Evolutionary conservation across 37 sponge, comb jelly and placozoan genomes (phyloP).

Genomic region (Oopsacas minuta): DNA sequence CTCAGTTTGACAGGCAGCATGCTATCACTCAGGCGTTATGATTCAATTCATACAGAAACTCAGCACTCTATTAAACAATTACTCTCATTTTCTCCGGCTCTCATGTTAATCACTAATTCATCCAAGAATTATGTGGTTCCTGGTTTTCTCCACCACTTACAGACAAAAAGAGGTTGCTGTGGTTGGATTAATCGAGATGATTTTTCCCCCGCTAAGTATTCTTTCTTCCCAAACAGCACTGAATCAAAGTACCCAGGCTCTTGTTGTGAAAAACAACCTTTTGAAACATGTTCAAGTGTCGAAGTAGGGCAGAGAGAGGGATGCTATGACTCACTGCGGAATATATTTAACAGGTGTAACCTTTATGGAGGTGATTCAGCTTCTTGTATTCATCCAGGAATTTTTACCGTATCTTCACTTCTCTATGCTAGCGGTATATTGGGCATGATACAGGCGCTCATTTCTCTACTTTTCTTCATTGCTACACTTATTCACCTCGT

Average conservation of each 20-base stretch:
- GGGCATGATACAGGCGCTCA: background rate
- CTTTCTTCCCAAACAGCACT: background rate
- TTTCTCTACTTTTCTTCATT: background rate
- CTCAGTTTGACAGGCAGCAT: background rate
- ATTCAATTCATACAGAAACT: background rate
- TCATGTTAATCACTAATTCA: background rate
- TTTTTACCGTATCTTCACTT: background rate
- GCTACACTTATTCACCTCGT: background rate
- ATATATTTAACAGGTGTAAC: background rate
- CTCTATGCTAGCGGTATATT: background rate
- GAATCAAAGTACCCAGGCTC: background rate
- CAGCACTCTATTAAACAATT: background rate
- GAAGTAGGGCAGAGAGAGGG: background rate
- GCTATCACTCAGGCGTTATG: background rate
- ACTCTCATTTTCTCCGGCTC: background rate
- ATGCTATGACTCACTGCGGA: background rate
- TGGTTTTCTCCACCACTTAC: background rate
- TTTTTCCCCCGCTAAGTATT: background rate
- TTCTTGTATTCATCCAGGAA: background rate
- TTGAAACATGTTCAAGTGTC: background rate
- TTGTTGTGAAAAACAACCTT: background rate
- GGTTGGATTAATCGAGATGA: background rate
- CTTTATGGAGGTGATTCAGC: background rate
- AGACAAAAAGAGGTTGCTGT: background rate
- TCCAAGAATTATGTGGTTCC: background rate